Evolutionary conservation across 2,797 vertebrate species (phyloP), one percentile per base, ranked within the genome.

Genomic region (Sebastolobus altivelis): DNA sequence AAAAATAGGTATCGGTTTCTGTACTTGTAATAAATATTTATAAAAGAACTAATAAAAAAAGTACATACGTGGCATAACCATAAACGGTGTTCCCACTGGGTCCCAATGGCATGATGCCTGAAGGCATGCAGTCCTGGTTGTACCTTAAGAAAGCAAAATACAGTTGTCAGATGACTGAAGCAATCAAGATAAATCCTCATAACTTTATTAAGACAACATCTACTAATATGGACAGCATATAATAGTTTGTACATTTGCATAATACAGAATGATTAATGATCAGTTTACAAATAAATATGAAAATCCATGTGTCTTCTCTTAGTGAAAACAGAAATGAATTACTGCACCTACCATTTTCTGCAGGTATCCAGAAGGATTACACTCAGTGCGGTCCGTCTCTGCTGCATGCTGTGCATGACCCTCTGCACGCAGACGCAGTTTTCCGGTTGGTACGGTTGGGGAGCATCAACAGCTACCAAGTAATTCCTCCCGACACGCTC

Each of bases 351-450:
- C 97, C 97, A 98, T 93, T 97, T 98, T 70, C 97, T 96, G 81
- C 97, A 98, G 73, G 97, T 97, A 82, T 98, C 97, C 85, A 98
- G 85, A 2, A 98, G 92, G 79, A 97, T 93, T 12, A 97, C 92
- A 27, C 96, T 98, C 38, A 98, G 91, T 8, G 96, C 95, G 0
- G 97, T 97, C 63, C 67, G 78, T 88, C 86, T 95, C 75, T 96
- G 84, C 93, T 97, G 96, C 97, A 98, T 98, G 75, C 79, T 91
- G 76, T 89, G 93, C 93, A 98, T 96, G 67, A 97, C 93, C 80
- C 95, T 95, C 90, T 98, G 97, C 82, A 97, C 97, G 0, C 97
- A 97, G 80, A 98, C 94, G 59, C 97, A 97, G 94, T 97, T 96
- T 80, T 95, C 94, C 5, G 96, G 93, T 52, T 72, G 71, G 13